These are phyloP conservation scores for Lagopus muta DNA, from an alignment of 2,113 vertebrate genomes.

Conservation along the genomic window DNA sequence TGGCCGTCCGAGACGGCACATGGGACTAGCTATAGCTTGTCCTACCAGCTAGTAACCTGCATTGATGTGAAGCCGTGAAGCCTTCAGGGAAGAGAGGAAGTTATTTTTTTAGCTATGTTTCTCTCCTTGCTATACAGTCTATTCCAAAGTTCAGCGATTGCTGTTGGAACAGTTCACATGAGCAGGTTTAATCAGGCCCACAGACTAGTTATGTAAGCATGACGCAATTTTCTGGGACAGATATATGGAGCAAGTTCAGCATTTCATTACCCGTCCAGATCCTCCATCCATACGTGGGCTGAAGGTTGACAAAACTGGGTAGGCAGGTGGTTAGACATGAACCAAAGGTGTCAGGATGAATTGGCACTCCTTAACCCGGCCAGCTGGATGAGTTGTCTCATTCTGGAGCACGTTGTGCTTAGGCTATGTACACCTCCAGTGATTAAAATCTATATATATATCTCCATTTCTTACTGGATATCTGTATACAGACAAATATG, in stretches of 20 bases:
- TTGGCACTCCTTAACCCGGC: neutral
- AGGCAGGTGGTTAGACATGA: neutral
- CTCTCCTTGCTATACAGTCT: neutral
- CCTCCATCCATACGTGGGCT: neutral
- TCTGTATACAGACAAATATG: neutral
- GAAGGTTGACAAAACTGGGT: neutral
- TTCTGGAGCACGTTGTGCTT: neutral
- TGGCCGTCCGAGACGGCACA: neutral
- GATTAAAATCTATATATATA: fast-evolving
- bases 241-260: slow-evolving; percentile 31
- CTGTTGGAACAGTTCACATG: neutral
- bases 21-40: slow-evolving; percentile 9
- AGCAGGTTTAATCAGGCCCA: slow-evolving; percentile 35
- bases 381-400: neutral
- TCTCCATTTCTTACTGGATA: neutral
- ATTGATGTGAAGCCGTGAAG: neutral
- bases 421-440: neutral
- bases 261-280: neutral
- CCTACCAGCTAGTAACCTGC: slow-evolving; percentile 9
- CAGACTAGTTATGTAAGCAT: slow-evolving; percentile 41
- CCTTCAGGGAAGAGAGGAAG: neutral
- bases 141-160: slow-evolving; percentile 27
- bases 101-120: neutral
- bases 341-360: neutral
- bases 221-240: slow-evolving; percentile 21